phyloP scores from a whole-genome alignment of 2,888 invertebrate genomes.

The Autographa gamma region DNA sequence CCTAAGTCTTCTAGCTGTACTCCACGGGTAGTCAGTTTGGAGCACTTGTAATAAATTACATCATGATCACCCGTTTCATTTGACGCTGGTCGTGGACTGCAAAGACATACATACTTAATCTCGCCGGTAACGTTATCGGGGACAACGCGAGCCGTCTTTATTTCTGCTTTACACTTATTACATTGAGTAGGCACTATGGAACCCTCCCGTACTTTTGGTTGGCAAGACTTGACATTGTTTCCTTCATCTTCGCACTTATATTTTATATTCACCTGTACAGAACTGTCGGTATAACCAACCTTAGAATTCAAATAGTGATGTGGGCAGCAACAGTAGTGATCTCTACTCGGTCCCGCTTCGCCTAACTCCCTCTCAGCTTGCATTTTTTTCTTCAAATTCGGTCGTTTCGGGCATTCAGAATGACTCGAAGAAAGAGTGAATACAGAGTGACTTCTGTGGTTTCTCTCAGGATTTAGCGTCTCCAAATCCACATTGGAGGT shows the following conservation, averaged over 20 bases:
- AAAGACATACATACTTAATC: constrained; percentile 78
- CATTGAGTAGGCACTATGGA: constrained; percentile 27
- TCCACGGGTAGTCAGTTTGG: constrained; percentile 66
- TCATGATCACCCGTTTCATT: constrained; percentile 71
- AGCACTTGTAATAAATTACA: constrained; percentile 76
- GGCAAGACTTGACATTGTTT: constrained; percentile 33
- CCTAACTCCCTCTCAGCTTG: constrained; percentile 66
- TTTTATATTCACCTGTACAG: constrained; percentile 77
- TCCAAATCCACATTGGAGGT: constrained; percentile 65
- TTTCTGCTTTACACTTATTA: constrained; percentile 43
- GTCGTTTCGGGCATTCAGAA: constrained; percentile 70
- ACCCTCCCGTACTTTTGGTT: constrained; percentile 15
- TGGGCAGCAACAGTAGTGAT: constrained; percentile 75
- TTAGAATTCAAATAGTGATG: constrained; percentile 66
- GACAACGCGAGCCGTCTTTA: constrained; percentile 42
- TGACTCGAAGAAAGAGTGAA: constrained; percentile 82
- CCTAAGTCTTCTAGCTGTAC: constrained; percentile 59
- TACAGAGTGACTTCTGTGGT: constrained; percentile 82
- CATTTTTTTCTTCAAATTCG: constrained; percentile 69
- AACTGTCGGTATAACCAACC: constrained; percentile 73
- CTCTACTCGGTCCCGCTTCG: constrained; percentile 67
- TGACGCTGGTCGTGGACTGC: constrained; percentile 63
- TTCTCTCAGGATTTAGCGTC: constrained; percentile 62
- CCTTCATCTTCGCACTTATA: constrained; percentile 46
- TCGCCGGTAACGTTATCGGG: constrained; percentile 65